A percentile compares a stretch with the other conserved stretches of the same genome.
These are phyloP conservation scores for Philhelius pedissequus DNA, from an alignment of 2,888 invertebrate genomes.

Conservation along the genomic window DNA sequence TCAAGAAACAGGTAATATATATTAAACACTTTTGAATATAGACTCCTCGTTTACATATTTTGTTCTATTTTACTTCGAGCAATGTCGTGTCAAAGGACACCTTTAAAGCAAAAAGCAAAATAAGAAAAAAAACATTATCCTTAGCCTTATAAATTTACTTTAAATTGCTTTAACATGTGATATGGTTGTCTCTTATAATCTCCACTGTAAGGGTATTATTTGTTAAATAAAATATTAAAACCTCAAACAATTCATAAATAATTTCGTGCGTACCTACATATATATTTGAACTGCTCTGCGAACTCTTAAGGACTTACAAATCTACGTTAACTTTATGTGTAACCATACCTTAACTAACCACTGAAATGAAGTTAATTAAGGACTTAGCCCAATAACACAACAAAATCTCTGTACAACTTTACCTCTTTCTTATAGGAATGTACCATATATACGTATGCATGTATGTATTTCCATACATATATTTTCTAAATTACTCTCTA, in stretches of 20 bases:
- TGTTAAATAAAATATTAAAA: neutral
- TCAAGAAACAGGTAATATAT: no score
- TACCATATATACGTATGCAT: no score
- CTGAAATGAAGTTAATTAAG: slow-evolving; percentile 62
- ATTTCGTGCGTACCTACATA: neutral
- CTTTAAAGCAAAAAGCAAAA: neutral
- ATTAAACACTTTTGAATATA: no score
- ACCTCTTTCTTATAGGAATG: no score
- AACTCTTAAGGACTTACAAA: slow-evolving; percentile 30
- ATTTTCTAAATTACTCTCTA: slow-evolving; percentile 35
- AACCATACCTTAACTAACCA: slow-evolving; percentile 50
- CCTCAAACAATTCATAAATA: neutral
- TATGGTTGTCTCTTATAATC: neutral
- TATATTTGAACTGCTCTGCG: neutral
- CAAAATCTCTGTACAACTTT: slow-evolving; percentile 33
- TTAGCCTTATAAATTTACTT: neutral
- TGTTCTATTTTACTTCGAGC: neutral
- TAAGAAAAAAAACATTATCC: neutral
- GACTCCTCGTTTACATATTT: no score
- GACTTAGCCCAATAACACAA: slow-evolving; percentile 46
- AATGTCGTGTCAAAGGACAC: neutral
- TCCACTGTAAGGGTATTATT: neutral
- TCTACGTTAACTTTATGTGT: slow-evolving; percentile 33
- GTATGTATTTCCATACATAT: neutral
- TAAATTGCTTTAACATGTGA: neutral